Evolutionary conservation across 2,888 invertebrate genomes (phyloP).

Genomic region (Cryptocephalus moraei): DNA sequence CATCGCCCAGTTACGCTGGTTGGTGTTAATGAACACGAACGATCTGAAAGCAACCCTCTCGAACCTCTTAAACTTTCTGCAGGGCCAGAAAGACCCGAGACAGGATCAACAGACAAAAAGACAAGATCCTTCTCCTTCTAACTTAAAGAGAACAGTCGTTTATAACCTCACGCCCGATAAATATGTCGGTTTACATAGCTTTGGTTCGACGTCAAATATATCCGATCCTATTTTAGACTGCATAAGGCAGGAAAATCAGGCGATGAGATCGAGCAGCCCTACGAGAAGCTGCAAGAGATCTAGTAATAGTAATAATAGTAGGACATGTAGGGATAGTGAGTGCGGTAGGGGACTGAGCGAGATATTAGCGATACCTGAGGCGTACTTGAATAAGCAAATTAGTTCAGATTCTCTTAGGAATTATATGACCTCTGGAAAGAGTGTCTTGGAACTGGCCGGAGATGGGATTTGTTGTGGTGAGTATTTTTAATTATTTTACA

Average conservation of each 20-base stretch:
- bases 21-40: slow-evolving; percentile 59
- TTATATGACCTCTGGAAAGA: slow-evolving; percentile 14
- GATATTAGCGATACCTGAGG: slow-evolving; percentile 34
- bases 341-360: slow-evolving; percentile 29
- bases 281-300: slow-evolving; percentile 5
- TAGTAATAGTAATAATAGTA: slow-evolving; percentile 6
- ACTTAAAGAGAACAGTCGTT: background rate
- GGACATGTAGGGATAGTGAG: slow-evolving; percentile 12
- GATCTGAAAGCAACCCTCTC: slow-evolving; percentile 69
- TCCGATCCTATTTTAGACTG: slow-evolving; percentile 29
- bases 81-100: slow-evolving; percentile 11
- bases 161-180: slow-evolving; percentile 9
- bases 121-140: background rate
- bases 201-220: slow-evolving; percentile 21
- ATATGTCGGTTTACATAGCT: slow-evolving; percentile 17
- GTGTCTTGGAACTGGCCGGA: background rate
- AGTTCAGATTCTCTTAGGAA: slow-evolving; percentile 24
- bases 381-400: slow-evolving; percentile 31
- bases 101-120: background rate
- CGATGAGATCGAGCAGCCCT: slow-evolving; percentile 17
- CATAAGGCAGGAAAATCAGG: slow-evolving; percentile 16
- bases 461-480: slow-evolving; percentile 11
- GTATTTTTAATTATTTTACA: slow-evolving; percentile 1
- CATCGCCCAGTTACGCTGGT: slow-evolving; percentile 79
- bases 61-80: slow-evolving; percentile 47